Evolutionary conservation across 2,888 invertebrate genomes (phyloP).

Genomic region (Chrysolina haemoptera): DNA sequence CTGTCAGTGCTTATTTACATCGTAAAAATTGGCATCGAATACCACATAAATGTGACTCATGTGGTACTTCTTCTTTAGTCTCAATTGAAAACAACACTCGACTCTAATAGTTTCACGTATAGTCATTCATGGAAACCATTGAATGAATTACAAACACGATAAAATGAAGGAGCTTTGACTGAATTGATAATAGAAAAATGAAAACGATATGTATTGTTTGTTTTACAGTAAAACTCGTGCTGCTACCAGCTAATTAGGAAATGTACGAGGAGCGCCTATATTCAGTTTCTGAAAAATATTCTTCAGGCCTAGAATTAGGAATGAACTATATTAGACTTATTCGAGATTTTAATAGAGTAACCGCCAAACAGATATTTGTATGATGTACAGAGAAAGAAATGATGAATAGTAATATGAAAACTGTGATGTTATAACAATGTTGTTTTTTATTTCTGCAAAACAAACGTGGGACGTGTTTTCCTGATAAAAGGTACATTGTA

Average conservation of each 20-base stretch:
- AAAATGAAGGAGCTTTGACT: conserved; percentile 23
- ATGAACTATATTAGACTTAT: too few relatives aligned
- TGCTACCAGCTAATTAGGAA: conserved; percentile 1
- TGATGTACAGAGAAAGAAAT: too few relatives aligned
- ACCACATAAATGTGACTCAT: conserved; percentile 20
- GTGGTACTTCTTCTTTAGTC: conserved; percentile 2
- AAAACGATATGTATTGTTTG: conserved; percentile 22
- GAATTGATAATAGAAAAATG: conserved; percentile 22
- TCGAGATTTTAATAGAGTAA: too few relatives aligned
- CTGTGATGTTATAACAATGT: too few relatives aligned
- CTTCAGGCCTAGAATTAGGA: too few relatives aligned
- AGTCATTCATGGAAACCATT: conserved; percentile 23
- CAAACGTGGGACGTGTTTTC: too few relatives aligned
- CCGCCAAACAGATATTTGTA: too few relatives aligned
- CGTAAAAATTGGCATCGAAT: conserved; percentile 20
- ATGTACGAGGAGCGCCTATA: background rate
- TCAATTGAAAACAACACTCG: conserved; percentile 18
- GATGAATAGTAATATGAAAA: too few relatives aligned
- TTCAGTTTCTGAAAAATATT: background rate
- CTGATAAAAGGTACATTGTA: too few relatives aligned
- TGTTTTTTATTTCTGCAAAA: too few relatives aligned
- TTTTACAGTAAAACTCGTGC: conserved; percentile 9
- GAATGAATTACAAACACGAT: conserved; percentile 21
- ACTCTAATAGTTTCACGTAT: conserved; percentile 22
- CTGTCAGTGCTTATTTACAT: conserved; percentile 9